These are phyloP conservation scores for Colletes collaris DNA, from an alignment of 2,888 invertebrate species.

Conservation along the genomic window DNA sequence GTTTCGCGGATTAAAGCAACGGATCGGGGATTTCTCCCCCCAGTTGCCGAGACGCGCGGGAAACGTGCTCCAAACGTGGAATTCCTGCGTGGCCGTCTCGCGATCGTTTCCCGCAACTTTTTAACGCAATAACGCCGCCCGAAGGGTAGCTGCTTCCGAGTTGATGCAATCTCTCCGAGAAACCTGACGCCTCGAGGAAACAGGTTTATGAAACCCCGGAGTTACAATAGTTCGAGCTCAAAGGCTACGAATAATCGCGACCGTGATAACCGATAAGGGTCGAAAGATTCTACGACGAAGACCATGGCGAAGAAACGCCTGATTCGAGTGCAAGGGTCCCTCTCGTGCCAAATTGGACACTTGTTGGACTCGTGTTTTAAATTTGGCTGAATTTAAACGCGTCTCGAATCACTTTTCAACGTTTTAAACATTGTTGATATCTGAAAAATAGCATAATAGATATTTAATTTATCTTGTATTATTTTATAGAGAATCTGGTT, in stretches of 20 bases:
- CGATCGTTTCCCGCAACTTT: conserved; percentile 23
- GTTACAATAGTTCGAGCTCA: background rate
- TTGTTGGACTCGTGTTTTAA: too few species aligned
- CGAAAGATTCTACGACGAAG: too few species aligned
- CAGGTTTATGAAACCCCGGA: background rate
- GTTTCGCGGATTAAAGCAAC: conserved; percentile 53
- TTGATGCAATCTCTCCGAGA: conserved; percentile 16
- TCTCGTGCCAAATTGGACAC: too few species aligned
- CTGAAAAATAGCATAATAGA: too few species aligned
- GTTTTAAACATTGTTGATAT: too few species aligned
- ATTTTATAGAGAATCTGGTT: too few species aligned
- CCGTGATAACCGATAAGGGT: too few species aligned
- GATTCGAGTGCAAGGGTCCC: too few species aligned
- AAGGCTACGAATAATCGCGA: conserved; percentile 1
- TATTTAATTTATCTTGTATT: too few species aligned
- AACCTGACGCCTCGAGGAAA: background rate
- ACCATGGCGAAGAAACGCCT: too few species aligned
- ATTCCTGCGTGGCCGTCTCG: conserved; percentile 11
- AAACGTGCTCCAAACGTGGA: conserved; percentile 6
- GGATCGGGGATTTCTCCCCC: background rate
- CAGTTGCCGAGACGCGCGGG: background rate
- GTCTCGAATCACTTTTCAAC: too few species aligned
- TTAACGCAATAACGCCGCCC: conserved; percentile 24
- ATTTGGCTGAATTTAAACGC: too few species aligned
- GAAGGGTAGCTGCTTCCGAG: background rate